A percentile compares a stretch with the other conserved stretches of the same genome.
phyloP scores from a whole-genome alignment of 2,888 invertebrate species.

The Ectobius pallidus region DNA sequence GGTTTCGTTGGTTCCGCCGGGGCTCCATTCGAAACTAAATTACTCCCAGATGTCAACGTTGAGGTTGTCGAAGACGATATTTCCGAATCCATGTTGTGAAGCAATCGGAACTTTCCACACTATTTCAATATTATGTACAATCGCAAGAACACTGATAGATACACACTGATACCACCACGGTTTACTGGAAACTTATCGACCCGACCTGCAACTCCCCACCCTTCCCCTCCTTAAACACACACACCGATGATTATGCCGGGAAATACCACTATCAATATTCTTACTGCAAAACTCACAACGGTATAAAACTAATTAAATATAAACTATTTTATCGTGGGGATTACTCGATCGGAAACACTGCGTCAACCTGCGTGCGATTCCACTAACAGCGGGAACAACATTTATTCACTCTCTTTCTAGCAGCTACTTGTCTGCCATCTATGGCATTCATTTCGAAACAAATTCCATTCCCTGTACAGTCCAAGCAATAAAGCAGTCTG shows the following conservation, averaged over 20 bases:
- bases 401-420: background rate
- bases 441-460: background rate
- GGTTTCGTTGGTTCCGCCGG: constrained; percentile 22
- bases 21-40: constrained; percentile 19
- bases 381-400: background rate
- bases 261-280: too few relatives aligned
- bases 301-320: too few relatives aligned
- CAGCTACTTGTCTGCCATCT: constrained; percentile 17
- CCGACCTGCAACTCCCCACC: constrained; percentile 9
- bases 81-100: constrained; percentile 18
- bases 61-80: background rate
- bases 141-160: background rate
- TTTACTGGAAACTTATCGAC: constrained; percentile 18
- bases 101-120: background rate
- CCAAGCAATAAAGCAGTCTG: background rate
- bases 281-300: too few relatives aligned
- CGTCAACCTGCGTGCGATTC: background rate
- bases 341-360: background rate
- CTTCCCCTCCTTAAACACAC: background rate
- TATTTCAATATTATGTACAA: background rate
- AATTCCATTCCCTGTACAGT: background rate
- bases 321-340: too few relatives aligned
- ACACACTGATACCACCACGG: background rate
- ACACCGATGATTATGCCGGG: too few relatives aligned
- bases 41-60: background rate